These are phyloP conservation scores for Okapia johnstoni DNA, from an alignment of 2,113 vertebrate genomes.

Conservation along the genomic window DNA sequence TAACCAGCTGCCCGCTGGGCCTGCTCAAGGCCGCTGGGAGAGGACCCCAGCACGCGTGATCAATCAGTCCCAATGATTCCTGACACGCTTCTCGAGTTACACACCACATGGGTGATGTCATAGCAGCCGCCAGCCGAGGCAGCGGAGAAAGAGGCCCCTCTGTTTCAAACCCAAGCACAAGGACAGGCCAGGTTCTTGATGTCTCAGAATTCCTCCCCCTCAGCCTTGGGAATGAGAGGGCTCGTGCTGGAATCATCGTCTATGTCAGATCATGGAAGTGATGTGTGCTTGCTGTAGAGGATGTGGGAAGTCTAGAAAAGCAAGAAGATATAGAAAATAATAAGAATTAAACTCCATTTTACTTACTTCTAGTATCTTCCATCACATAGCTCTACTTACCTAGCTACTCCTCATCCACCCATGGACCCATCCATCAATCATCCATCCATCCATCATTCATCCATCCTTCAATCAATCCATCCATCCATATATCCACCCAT, in stretches of 20 bases:
- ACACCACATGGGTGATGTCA: not conserved
- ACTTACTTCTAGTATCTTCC: not conserved
- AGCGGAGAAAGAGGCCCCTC: conserved; percentile 1
- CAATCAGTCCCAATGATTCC: conserved; percentile 9
- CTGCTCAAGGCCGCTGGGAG: not conserved
- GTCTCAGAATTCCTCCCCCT: not conserved
- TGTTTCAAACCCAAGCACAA: not conserved
- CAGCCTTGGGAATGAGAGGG: not conserved
- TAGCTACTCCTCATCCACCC: not conserved
- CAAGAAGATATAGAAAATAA: not conserved
- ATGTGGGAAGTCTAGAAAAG: not conserved
- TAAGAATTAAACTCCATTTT: not conserved
- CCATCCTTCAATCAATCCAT: no score
- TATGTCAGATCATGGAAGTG: not conserved
- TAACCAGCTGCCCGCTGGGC: not conserved
- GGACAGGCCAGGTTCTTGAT: not conserved
- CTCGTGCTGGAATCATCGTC: not conserved
- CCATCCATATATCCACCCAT: not conserved
- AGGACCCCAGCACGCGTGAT: conserved; percentile 7
- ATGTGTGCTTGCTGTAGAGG: accelerated
- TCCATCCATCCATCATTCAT: no score
- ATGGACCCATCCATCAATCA: not conserved
- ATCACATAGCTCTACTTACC: not conserved
- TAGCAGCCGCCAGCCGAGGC: not conserved
- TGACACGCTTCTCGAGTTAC: conserved; percentile 36